Evolutionary conservation across 2,797 vertebrate genomes (phyloP).

Genomic region (Cetoscarus ocellatus): DNA sequence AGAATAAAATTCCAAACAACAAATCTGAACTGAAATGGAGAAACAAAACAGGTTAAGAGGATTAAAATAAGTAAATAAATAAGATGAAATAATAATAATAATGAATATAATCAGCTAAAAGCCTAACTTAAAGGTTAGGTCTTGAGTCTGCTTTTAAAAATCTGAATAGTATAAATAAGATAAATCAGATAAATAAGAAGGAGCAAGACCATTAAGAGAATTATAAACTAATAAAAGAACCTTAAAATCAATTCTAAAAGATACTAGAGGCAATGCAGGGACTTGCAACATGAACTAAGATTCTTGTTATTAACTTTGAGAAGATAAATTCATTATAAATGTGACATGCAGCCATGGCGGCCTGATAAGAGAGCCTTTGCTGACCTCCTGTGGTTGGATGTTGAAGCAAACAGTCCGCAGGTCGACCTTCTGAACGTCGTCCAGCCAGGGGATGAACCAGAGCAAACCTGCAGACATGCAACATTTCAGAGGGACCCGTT

Average conservation of each 20-base stretch:
- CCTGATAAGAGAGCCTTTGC: not conserved
- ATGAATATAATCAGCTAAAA: too few relatives aligned
- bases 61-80: too few relatives aligned
- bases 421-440: conserved; percentile 69
- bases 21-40: too few relatives aligned
- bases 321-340: not conserved
- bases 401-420: conserved; percentile 63
- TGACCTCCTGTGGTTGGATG: conserved; percentile 71
- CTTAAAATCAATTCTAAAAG: too few relatives aligned
- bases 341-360: not conserved
- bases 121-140: too few relatives aligned
- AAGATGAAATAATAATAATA: too few relatives aligned
- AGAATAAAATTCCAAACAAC: too few relatives aligned
- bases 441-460: conserved; percentile 73
- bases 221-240: too few relatives aligned
- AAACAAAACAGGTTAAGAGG: too few relatives aligned
- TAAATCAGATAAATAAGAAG: not conserved
- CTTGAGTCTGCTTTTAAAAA: not conserved
- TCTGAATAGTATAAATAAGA: not conserved
- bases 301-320: too few relatives aligned
- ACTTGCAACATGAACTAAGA: too few relatives aligned
- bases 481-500: fast-evolving
- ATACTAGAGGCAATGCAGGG: not conserved
- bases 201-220: not conserved
- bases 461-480: conserved; percentile 59